A percentile compares a stretch with the other conserved stretches of the same genome.
These are phyloP conservation scores for Habropoda laboriosa DNA, from an alignment of 1,140 invertebrate genomes.

Conservation along the genomic window DNA sequence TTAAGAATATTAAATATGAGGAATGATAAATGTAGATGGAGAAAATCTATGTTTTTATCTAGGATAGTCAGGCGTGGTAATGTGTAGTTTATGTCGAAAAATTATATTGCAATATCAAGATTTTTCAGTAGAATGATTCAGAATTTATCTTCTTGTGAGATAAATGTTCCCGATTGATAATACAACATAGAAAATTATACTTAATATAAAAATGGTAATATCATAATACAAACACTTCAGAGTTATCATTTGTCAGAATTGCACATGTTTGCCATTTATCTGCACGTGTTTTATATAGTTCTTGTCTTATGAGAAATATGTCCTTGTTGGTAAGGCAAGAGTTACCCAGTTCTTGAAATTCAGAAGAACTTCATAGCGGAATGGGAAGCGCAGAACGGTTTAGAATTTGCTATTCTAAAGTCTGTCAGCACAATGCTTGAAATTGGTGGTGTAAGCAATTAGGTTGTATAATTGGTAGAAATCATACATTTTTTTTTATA, in stretches of 20 bases:
- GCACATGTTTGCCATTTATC: not conserved
- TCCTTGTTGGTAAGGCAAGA: not conserved
- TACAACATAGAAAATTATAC: not conserved
- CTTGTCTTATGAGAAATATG: not conserved
- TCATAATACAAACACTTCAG: not conserved
- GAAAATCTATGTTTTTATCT: not conserved
- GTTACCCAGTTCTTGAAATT: not conserved
- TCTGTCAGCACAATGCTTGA: not conserved
- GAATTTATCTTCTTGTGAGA: not conserved
- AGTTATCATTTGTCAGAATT: not conserved
- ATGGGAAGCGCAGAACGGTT: not conserved
- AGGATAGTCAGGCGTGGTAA: not conserved
- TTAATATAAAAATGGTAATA: not conserved
- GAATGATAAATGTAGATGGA: too few species aligned
- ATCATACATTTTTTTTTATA: not conserved
- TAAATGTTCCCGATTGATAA: not conserved
- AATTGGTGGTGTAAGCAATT: not conserved
- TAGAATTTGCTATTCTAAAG: not conserved
- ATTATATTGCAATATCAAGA: not conserved
- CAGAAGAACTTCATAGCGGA: not conserved
- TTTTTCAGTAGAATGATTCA: not conserved
- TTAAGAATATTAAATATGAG: not conserved
- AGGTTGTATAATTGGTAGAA: too few species aligned
- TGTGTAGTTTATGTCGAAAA: not conserved
- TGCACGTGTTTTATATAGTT: not conserved